Percentiles rank a stretch among this genome's conserved stretches.
Evolutionary conservation across 2,888 invertebrate species (phyloP).

Genomic region (Melangyna quadrimaculata): DNA sequence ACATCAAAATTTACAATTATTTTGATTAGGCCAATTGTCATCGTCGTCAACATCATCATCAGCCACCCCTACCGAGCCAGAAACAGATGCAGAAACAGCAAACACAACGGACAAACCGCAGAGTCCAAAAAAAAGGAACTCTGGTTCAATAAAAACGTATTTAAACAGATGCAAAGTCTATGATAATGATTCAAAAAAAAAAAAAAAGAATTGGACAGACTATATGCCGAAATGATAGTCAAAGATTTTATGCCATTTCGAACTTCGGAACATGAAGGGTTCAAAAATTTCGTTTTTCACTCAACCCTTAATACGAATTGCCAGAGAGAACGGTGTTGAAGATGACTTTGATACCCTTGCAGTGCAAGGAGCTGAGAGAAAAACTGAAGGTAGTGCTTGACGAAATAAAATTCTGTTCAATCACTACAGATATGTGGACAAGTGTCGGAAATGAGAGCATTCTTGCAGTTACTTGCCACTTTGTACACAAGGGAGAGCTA

Average conservation of each 20-base stretch:
- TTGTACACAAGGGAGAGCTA: neutral
- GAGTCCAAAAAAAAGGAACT: too few species aligned
- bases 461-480: neutral
- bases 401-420: neutral
- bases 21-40: too few species aligned
- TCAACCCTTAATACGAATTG: neutral
- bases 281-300: neutral
- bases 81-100: too few species aligned
- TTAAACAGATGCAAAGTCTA: too few species aligned
- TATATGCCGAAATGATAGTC: neutral
- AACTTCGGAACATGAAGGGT: neutral
- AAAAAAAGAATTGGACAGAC: neutral
- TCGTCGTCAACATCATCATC: too few species aligned
- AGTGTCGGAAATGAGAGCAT: neutral
- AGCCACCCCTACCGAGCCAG: too few species aligned
- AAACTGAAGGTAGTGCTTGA: neutral
- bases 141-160: too few species aligned
- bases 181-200: neutral
- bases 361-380: neutral
- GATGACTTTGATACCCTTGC: neutral
- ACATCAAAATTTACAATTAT: too few species aligned
- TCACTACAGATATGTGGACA: constrained; percentile 4
- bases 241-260: neutral
- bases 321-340: neutral
- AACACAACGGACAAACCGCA: too few species aligned